Base-by-base conservation (phyloP, 92 coral and sea anemone species). In the Epizoanthus scotinus region DNA sequence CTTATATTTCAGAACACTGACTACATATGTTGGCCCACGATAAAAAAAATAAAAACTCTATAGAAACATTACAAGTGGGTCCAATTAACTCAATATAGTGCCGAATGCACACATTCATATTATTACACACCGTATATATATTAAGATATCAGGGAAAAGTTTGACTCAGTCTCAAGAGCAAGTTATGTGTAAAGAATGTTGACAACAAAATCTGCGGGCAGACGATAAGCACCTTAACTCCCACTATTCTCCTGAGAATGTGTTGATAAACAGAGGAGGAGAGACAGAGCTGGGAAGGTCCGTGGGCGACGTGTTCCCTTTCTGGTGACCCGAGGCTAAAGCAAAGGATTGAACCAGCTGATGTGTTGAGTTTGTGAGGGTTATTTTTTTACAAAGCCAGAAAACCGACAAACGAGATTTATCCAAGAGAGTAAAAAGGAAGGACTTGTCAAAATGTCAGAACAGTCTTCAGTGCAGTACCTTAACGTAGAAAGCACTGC, bases 401-500 rank as follows among this genome's bases (percentile, higher is more conserved):
- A 64, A 13, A 31, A 44, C n/a, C 20, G 40, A 64, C 4, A 3
- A 26, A 17, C n/a, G 1, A 72, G 19, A 53, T 28, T 18, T 3
- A 57, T 2, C n/a, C 9, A 54, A 20, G 28, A 14, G 36, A 52
- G 19, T 3, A 14, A 25, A 28, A 63, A 63, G 40, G 26, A 13
- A 1, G 14, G 7, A 14, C 14, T 27, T 4, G 52, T 9, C n/a
- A 56, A 34, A 75, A 75, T 75, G 81, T 75, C 81, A 3, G 81
- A 75, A 19, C 40, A 59, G 4, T 22, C 68, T 2, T 59, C 81
- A 5, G 22, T 75, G 8, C 81, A 75, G 54, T 38, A 58, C 49
- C 29, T 42, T 15, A 68, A 68, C 12, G 44, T 58, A 34, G 81
- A 59, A 38, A 74, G 36, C 64, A 55, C 3, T 14, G 9, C 44